Evolutionary conservation across 2,113 vertebrate species (phyloP), one percentile per base, ranked within the genome.

Genomic region (Litocranius walleri): DNA sequence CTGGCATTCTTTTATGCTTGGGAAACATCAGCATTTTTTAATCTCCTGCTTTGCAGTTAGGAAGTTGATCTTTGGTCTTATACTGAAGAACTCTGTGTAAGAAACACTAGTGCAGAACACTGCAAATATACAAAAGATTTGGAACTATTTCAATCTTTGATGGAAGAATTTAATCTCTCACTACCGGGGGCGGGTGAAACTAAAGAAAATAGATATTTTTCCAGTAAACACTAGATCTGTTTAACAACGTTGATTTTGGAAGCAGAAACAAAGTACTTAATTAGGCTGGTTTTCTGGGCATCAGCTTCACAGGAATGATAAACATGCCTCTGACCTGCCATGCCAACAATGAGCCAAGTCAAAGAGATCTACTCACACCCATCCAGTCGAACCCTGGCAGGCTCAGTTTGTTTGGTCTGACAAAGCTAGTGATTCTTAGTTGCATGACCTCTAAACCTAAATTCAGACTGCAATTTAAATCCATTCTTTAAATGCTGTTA

Each of bases 211-310:
- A 78, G 45, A 27, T 78, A 14, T 45, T 86, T 93, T 95, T 86
- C 29, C 48, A 33, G 36, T n/a, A 91, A 78, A 94, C 40, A 64
- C 25, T 64, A 36, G 11, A 71, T 54, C 33, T 80, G 10, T 30
- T 95, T 48, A 91, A 82, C 15, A 29, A 62, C 14, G 43, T 17
- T 90, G 43, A 94, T 84, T 95, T 95, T 91, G 64, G 77, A 95
- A 88, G 10, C 43, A 97, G 64, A 92, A 91, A 91, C 64, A 33
- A 36, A 93, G 67, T 82, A 81, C 62, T 87, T 95, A 87, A 67
- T 90, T 81, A 88, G 81, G 45, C 54, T 86, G 84, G 4, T 30
- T 91, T 86, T 43, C 56, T 54, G 82, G 93, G 56, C 56, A 92
- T 54, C n/a, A 33, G 3, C n/a, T 74, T 94, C 45, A 62, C 5